Evolutionary conservation across 1,140 invertebrate species (phyloP), one percentile per base, ranked within the genome.

Genomic region (Eurytemora carolleeae): DNA sequence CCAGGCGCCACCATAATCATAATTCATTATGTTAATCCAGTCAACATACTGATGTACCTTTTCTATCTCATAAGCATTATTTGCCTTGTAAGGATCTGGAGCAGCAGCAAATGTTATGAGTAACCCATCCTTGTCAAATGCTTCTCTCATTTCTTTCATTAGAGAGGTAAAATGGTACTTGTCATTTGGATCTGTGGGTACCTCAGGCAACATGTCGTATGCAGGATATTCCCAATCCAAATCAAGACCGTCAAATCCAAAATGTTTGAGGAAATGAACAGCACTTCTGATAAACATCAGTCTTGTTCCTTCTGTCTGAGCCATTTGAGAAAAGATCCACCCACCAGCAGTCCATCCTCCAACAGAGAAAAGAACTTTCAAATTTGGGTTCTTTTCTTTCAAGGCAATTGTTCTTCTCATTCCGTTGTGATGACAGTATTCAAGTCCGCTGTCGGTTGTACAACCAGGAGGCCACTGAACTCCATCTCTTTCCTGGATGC

Each of bases 221-320:
- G 82, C 82, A 0, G 87, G 88, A 70, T 90, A 92, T 68, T 88
- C 87, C 88, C 88, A 93, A 65, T 90, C 87, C 2, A 91, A 66
- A 64, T 88, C 86, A 0, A 93, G 69, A 18, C 88, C 88, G 61
- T 82, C 76, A 67, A 93, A 91, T 24, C 81, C 80, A 64, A 87
- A 76, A 58, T 78, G 76, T 15, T 78, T 75, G 2, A 93, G 68
- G 67, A 86, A 88, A 17, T 77, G 74, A 0, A 84, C 75, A 0
- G 79, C 73, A 25, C 79, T 79, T 0, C 79, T 72, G 1, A 82
- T 78, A 65, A 70, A 69, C 23, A 59, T 68, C 31, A 44, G 7
- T 44, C 31, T 44, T 44, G 31, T 44, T n/a, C n/a, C 31, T n/a
- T 44, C n/a, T 7, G 31, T 44, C 31, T 44, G 31, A 7, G 31